Evolutionary conservation across 2,888 invertebrate genomes (phyloP).

Genomic region (Eristalis pertinax): DNA sequence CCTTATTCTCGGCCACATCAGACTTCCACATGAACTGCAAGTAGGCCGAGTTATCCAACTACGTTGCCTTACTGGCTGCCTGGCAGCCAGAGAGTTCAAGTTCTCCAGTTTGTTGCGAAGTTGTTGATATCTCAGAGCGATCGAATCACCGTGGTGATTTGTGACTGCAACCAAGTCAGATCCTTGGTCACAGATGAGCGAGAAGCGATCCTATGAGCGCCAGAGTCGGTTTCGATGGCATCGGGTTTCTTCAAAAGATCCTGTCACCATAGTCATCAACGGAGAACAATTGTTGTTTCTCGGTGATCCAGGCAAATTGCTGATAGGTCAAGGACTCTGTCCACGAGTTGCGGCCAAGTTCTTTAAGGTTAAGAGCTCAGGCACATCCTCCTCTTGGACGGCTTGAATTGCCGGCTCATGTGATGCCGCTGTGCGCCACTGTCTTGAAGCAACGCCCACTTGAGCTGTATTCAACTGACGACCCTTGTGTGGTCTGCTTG

Average conservation of each 20-base stretch:
- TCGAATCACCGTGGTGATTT: slow-evolving; percentile 96
- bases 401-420: slow-evolving; percentile 99
- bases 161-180: slow-evolving; percentile 91
- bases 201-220: slow-evolving; percentile 96
- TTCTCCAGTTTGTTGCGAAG: slow-evolving; percentile 91
- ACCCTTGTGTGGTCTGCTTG: too few relatives aligned
- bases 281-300: slow-evolving; percentile 96
- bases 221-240: slow-evolving; percentile 98
- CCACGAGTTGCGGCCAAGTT: slow-evolving; percentile 93
- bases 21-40: slow-evolving; percentile 99
- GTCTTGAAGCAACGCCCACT: too few relatives aligned
- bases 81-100: slow-evolving; percentile 91
- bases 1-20: slow-evolving; percentile 99
- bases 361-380: slow-evolving; percentile 93
- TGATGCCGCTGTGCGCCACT: too few relatives aligned
- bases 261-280: slow-evolving; percentile 98
- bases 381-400: slow-evolving; percentile 94
- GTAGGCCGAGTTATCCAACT: slow-evolving; percentile 99
- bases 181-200: slow-evolving; percentile 93
- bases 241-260: slow-evolving; percentile 99
- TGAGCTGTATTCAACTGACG: too few relatives aligned
- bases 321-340: slow-evolving; percentile 97
- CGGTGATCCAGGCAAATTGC: slow-evolving; percentile 99
- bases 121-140: slow-evolving; percentile 91
- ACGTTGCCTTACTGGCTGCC: slow-evolving; percentile 93